Conservation (phyloP, 1,140 invertebrate species). For the Drosophila lowei region DNA sequence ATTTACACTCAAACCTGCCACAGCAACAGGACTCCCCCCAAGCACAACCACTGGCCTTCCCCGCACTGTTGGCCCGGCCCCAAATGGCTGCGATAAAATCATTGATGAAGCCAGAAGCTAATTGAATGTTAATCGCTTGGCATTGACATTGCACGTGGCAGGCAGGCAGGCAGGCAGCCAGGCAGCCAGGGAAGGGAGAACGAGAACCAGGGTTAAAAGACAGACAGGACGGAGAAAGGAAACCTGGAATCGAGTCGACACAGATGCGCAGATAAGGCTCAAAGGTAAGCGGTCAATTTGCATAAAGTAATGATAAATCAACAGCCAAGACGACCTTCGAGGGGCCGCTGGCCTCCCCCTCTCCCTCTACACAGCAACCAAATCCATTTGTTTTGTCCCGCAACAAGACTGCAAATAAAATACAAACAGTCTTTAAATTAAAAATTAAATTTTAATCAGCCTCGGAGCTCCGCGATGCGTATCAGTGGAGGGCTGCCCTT, state of each 20-base stretch:
- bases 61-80: slow-evolving; percentile 13
- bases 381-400: slow-evolving; percentile 41
- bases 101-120: slow-evolving; percentile 81
- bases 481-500: slow-evolving; percentile 43
- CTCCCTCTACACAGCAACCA: background rate
- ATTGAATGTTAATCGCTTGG: slow-evolving; percentile 82
- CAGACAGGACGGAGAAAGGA: slow-evolving; percentile 8
- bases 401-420: slow-evolving; percentile 62
- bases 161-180: slow-evolving; percentile 1
- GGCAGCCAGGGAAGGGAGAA: slow-evolving; percentile 7
- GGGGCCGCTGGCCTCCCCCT: slow-evolving; percentile 4
- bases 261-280: slow-evolving; percentile 37
- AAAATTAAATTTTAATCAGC: slow-evolving; percentile 81
- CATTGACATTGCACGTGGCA: slow-evolving; percentile 78
- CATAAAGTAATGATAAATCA: slow-evolving; percentile 77
- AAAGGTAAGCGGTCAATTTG: slow-evolving; percentile 67
- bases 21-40: slow-evolving; percentile 41
- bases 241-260: slow-evolving; percentile 2
- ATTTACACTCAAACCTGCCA: slow-evolving; percentile 72
- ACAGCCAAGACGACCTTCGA: slow-evolving; percentile 51
- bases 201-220: slow-evolving; percentile 11
- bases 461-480: slow-evolving; percentile 38
- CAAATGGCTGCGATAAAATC: slow-evolving; percentile 79
- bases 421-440: slow-evolving; percentile 78
- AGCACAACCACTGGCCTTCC: background rate